Evolutionary conservation across 2,113 vertebrate genomes (phyloP).

Genomic region (Clarias gariepinus): DNA sequence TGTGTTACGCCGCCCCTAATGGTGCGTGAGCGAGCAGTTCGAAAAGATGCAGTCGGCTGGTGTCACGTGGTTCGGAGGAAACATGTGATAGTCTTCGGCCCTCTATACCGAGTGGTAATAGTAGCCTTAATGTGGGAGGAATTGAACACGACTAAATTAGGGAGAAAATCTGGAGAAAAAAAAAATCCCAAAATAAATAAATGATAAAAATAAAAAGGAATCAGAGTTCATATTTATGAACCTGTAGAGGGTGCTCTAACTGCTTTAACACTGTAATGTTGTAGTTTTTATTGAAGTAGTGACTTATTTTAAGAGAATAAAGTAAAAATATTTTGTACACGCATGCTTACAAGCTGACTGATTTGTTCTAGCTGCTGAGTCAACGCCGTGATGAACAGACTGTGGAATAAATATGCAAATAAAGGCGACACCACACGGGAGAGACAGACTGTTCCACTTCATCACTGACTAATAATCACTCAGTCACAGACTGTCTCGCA

Average conservation of each 20-base stretch:
- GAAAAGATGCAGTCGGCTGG: too few relatives aligned
- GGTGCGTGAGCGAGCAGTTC: too few relatives aligned
- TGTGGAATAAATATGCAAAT: neutral
- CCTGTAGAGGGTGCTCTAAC: neutral
- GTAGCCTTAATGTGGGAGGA: too few relatives aligned
- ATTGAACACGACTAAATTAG: too few relatives aligned
- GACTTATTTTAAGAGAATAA: neutral
- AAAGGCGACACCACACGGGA: conserved; percentile 68
- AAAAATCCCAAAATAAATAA: too few relatives aligned
- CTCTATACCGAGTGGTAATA: too few relatives aligned
- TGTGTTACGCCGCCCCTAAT: too few relatives aligned
- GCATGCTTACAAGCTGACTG: neutral
- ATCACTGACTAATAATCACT: conserved; percentile 73
- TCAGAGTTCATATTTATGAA: neutral
- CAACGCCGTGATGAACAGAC: conserved; percentile 13
- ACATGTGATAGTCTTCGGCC: too few relatives aligned
- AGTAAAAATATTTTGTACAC: neutral
- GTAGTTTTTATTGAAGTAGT: neutral
- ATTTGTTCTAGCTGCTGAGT: neutral
- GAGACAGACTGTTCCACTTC: conserved; percentile 73
- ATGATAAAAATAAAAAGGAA: too few relatives aligned
- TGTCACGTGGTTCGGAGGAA: too few relatives aligned
- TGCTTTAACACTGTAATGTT: too few relatives aligned
- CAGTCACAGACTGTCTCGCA: conserved; percentile 57
- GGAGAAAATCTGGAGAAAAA: too few relatives aligned